Percentiles rank a stretch among this genome's conserved stretches.
Conservation (phyloP, 2,113 vertebrate species). For the Arothron firmamentum region DNA sequence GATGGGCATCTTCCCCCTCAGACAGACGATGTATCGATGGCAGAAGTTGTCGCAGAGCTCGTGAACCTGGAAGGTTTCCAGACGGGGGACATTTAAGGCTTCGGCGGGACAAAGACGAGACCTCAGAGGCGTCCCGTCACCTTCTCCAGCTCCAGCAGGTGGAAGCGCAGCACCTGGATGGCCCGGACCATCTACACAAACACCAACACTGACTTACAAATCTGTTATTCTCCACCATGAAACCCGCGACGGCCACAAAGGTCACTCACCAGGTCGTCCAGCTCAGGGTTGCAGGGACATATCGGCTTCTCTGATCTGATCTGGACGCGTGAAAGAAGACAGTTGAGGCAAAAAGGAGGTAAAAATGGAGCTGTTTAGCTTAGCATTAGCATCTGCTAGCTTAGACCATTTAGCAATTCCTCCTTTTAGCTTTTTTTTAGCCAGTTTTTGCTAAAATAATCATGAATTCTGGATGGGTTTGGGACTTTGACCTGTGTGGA, state of each 20-base stretch:
- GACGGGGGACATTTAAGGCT: no score
- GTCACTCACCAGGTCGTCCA: constrained; percentile 67
- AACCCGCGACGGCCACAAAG: not conserved
- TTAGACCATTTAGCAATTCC: no score
- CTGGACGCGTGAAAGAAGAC: constrained; percentile 30
- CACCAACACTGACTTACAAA: not conserved
- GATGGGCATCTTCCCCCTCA: constrained; percentile 97
- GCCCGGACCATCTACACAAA: constrained; percentile 89
- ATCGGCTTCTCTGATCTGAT: constrained; percentile 62
- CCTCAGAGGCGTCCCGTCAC: constrained; percentile 66
- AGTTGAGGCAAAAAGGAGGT: no score
- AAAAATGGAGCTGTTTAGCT: no score
- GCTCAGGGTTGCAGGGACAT: constrained; percentile 62
- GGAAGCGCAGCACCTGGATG: constrained; percentile 96
- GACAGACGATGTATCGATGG: constrained; percentile 96
- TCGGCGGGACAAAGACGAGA: not conserved
- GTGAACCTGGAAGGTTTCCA: constrained; percentile 78
- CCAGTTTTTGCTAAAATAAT: no score
- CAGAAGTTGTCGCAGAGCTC: constrained; percentile 99
- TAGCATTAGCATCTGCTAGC: no score
- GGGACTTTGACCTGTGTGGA: constrained; percentile 86
- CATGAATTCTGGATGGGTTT: not conserved
- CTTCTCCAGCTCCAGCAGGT: constrained; percentile 98
- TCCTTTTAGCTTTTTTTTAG: no score
- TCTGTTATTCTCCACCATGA: no score